Percentiles rank a stretch among this genome's conserved stretches.
Evolutionary conservation across 1,140 invertebrate genomes (phyloP).

Genomic region (Zaprionus lachaisei): DNA sequence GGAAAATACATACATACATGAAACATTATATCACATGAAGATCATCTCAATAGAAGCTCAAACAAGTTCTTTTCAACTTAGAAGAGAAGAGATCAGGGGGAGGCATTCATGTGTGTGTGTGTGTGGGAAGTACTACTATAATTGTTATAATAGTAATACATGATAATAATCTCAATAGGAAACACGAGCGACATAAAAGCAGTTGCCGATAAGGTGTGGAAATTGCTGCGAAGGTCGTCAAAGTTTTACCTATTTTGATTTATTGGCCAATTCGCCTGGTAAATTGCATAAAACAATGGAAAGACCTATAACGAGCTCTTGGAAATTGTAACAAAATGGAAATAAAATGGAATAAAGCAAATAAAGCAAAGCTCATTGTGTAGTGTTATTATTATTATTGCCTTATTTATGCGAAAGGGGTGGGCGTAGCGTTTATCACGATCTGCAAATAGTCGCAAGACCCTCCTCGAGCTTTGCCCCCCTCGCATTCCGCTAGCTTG

Average conservation of each 20-base stretch:
- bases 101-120: background rate
- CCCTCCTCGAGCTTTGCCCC: background rate
- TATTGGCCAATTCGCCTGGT: slow-evolving; percentile 33
- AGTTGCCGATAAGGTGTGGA: slow-evolving; percentile 24
- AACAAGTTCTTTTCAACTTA: background rate
- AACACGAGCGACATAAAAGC: slow-evolving; percentile 9
- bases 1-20: background rate
- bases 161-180: slow-evolving; percentile 1
- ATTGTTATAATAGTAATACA: background rate
- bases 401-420: slow-evolving; percentile 54
- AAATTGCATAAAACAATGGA: slow-evolving; percentile 16
- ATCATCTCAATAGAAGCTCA: background rate
- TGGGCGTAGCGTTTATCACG: slow-evolving; percentile 77
- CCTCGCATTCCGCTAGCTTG: slow-evolving; percentile 57
- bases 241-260: slow-evolving; percentile 20
- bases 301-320: slow-evolving; percentile 35
- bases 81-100: background rate
- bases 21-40: background rate
- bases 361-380: slow-evolving; percentile 18
- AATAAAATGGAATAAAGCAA: slow-evolving; percentile 28
- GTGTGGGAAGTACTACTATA: background rate
- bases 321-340: slow-evolving; percentile 48
- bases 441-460: slow-evolving; percentile 57
- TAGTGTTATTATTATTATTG: slow-evolving; percentile 55
- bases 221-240: slow-evolving; percentile 35